A percentile compares a stretch with the other conserved stretches of the same genome.
Conservation (phyloP, 1,140 invertebrate genomes). For the Apis dorsata region DNA sequence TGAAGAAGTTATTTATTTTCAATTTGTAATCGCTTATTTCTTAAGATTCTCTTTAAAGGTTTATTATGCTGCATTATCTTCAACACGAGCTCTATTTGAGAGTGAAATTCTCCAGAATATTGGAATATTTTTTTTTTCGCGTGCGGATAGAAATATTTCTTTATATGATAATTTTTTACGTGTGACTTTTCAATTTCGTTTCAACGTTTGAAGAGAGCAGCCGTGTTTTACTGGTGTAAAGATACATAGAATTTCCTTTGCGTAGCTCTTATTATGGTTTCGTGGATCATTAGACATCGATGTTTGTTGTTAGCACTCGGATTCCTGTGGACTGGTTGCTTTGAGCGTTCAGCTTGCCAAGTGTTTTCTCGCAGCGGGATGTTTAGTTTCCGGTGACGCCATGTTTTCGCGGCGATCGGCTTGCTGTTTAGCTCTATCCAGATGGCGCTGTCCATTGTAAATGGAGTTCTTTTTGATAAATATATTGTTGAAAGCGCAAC, state of each 20-base stretch:
- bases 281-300: conserved; percentile 17
- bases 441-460: background rate
- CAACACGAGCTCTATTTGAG: too few species aligned
- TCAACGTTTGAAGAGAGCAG: too few species aligned
- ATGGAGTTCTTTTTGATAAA: background rate
- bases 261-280: conserved; percentile 7
- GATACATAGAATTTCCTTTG: background rate
- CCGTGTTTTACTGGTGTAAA: too few species aligned
- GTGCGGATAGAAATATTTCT: too few species aligned
- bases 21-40: too few species aligned
- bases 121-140: too few species aligned
- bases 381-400: conserved; percentile 23
- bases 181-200: background rate
- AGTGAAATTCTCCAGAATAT: too few species aligned
- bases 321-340: conserved; percentile 10
- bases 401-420: too few species aligned
- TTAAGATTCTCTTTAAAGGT: too few species aligned
- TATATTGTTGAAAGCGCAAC: background rate
- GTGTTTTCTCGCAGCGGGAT: conserved; percentile 19
- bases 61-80: too few species aligned
- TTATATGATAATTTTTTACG: background rate
- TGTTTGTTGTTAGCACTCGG: background rate
- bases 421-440: background rate
- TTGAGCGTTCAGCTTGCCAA: background rate
- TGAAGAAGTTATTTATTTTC: background rate